Evolutionary conservation across 2,888 invertebrate genomes (phyloP).

Genomic region (Ectropis crepuscularia): DNA sequence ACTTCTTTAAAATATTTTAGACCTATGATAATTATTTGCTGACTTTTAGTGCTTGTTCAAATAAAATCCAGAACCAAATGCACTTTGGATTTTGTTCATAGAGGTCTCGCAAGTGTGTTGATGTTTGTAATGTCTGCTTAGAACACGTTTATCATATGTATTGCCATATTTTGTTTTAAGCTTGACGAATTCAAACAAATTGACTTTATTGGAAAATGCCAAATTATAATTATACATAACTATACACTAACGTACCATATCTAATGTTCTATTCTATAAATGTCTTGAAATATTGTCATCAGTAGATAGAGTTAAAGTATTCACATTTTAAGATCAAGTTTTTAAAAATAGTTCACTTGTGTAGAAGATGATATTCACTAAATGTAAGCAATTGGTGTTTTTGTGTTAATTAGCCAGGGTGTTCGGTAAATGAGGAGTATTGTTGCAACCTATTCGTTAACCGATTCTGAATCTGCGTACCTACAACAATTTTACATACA

Average conservation of each 20-base stretch:
- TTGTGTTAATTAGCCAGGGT: too few relatives aligned
- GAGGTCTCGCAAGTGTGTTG: neutral
- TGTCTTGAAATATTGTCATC: constrained; percentile 9
- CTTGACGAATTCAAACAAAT: neutral
- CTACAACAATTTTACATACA: too few relatives aligned
- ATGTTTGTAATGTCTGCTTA: neutral
- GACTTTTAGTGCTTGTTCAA: too few relatives aligned
- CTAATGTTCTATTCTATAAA: constrained; percentile 22
- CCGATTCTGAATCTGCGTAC: too few relatives aligned
- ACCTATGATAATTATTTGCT: too few relatives aligned
- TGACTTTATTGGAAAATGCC: constrained; percentile 19
- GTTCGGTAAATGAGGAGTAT: too few relatives aligned
- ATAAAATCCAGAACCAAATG: too few relatives aligned
- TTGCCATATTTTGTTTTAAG: neutral
- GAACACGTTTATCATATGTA: too few relatives aligned
- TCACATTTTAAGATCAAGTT: constrained; percentile 5
- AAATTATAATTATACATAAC: constrained; percentile 33
- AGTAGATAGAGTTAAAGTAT: constrained; percentile 19
- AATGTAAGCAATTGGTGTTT: neutral
- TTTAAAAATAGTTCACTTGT: constrained; percentile 6
- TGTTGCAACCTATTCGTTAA: too few relatives aligned
- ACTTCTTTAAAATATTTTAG: too few relatives aligned
- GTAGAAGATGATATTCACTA: neutral
- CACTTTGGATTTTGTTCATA: too few relatives aligned
- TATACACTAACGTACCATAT: constrained; percentile 31